Base-by-base conservation (phyloP, 1,140 invertebrate species). In the Hyphantria cunea region DNA sequence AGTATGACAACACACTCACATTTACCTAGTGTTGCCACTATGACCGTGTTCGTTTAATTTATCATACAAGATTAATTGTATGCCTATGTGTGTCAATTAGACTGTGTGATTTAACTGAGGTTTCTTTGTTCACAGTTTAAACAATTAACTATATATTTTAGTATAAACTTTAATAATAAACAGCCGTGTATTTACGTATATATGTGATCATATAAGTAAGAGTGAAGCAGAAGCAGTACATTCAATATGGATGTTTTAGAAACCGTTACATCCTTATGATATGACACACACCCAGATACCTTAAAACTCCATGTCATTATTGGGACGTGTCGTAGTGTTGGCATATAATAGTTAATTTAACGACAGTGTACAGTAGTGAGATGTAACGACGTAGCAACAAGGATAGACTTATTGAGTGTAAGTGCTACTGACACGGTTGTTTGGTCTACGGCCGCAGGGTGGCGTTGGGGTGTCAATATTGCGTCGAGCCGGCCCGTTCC, bases 361-460 rank as follows among this genome's bases (percentile, higher is more conserved):
- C 34, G 34, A 8, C 8, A 37, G 34, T 37, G 34, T 37, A 37
- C 3, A 37, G 34, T 37, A 11, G 34, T 10, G 2, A 37, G 11
- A 37, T 4, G 34, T 37, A 11, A 10, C 8, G 11, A 37, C 8
- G 34, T 37, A 37, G 34, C 34, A 37, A 37, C 34, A 37, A 37
- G 34, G 34, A 37, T 37, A 37, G 34, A 11, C 0, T 2, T 37
- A 25, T 25, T 25, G 17, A n/a, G 41, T n/a, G n/a, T 44, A 13
- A 44, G 41, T 44, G 41, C 41, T 44, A 44, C 13, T 44, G 41
- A 44, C 41, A 44, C 41, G 13, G 41, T 9, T 44, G 41, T 44
- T n/a, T n/a, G n/a, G n/a, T n/a, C n/a, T n/a, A n/a, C n/a, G n/a
- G n/a, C n/a, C n/a, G n/a, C n/a, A 39, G 37, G n/a, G n/a, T 25